Percentiles rank a stretch among this genome's conserved stretches.
phyloP scores from a whole-genome alignment of 2,888 invertebrate genomes.

The Galeruca laticollis region DNA sequence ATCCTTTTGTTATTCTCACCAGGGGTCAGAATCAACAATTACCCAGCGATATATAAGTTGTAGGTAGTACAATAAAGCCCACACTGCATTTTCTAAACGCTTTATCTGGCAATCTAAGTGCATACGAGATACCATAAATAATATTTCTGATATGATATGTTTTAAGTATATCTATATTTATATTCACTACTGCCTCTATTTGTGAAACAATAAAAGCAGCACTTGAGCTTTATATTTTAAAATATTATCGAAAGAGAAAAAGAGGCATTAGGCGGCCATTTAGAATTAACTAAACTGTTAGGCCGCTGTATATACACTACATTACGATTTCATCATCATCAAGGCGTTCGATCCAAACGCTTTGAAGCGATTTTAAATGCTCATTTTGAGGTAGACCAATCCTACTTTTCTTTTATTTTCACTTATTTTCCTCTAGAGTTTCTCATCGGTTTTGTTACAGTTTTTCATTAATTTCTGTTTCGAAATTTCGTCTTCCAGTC shows the following conservation, averaged over 20 bases:
- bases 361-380: too few relatives aligned
- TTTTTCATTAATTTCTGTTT: too few relatives aligned
- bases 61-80: constrained; percentile 33
- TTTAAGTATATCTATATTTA: constrained; percentile 15
- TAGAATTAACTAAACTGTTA: too few relatives aligned
- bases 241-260: not conserved
- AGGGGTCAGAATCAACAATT: constrained; percentile 19
- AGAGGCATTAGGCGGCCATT: too few relatives aligned
- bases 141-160: constrained; percentile 27
- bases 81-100: constrained; percentile 21
- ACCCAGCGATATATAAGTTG: constrained; percentile 14
- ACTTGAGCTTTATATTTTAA: not conserved
- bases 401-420: too few relatives aligned
- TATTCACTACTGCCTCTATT: not conserved
- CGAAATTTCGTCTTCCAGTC: too few relatives aligned
- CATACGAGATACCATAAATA: constrained; percentile 29
- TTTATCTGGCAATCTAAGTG: constrained; percentile 25
- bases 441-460: too few relatives aligned
- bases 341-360: too few relatives aligned
- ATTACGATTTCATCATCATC: too few relatives aligned
- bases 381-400: too few relatives aligned
- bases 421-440: too few relatives aligned
- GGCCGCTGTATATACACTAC: too few relatives aligned
- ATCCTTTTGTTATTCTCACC: constrained; percentile 10
- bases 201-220: not conserved